Evolutionary conservation across 2,113 vertebrate genomes (phyloP).

Genomic region (Sapajus apella): DNA sequence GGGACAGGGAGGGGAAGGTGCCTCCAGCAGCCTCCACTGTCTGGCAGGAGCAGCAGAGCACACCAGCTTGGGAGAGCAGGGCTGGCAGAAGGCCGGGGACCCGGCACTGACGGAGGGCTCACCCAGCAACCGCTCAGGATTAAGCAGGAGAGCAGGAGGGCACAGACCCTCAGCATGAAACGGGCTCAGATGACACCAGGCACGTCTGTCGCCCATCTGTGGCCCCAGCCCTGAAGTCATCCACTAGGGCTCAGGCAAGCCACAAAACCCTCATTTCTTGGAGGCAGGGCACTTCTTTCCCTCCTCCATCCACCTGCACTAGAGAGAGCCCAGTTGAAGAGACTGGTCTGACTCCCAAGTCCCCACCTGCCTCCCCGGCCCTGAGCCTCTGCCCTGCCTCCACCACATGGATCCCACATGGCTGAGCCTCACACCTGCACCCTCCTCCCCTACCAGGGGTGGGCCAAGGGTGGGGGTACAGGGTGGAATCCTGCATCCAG

Average conservation of each 20-base stretch:
- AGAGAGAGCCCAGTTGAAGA: not conserved
- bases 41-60: not conserved
- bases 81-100: not conserved
- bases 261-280: not conserved
- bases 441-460: not conserved
- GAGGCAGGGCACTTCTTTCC: not conserved
- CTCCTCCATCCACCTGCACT: not conserved
- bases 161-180: not conserved
- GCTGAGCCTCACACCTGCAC: not conserved
- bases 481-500: not conserved
- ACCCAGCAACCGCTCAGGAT: not conserved
- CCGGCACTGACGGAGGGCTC: not conserved
- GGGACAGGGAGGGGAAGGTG: fast-evolving
- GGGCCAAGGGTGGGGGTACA: too few species aligned
- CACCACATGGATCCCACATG: not conserved
- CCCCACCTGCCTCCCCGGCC: not conserved
- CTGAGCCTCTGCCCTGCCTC: not conserved
- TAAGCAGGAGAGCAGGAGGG: not conserved
- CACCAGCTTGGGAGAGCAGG: not conserved
- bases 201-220: fast-evolving
- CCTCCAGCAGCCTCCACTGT: not conserved
- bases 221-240: too few species aligned
- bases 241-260: not conserved
- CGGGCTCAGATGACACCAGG: fast-evolving
- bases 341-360: not conserved